These are phyloP conservation scores for Pseudomyrmex cubaensis DNA, from an alignment of 1,140 invertebrate species.

Conservation along the genomic window DNA sequence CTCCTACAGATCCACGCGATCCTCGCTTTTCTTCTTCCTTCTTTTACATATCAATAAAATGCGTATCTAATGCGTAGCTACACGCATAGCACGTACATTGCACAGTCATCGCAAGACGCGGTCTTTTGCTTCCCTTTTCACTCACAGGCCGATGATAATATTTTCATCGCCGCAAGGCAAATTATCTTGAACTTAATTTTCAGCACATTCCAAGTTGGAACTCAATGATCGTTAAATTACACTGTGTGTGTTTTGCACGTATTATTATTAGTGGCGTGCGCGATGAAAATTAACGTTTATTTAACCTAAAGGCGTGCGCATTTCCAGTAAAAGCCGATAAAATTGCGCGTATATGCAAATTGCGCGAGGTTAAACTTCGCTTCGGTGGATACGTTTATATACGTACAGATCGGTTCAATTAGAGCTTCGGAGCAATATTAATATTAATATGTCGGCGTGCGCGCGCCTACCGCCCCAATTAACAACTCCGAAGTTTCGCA, in stretches of 20 bases:
- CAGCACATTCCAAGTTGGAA: conserved; percentile 1
- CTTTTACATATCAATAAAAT: conserved; percentile 14
- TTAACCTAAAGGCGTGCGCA: background rate
- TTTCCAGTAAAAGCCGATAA: conserved; percentile 5
- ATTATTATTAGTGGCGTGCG: conserved; percentile 7
- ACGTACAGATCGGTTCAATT: conserved; percentile 49
- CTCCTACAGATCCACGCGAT: background rate
- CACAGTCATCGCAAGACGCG: background rate
- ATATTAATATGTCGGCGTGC: conserved; percentile 51
- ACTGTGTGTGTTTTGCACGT: background rate
- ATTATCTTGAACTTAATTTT: conserved; percentile 15
- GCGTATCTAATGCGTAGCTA: conserved; percentile 14
- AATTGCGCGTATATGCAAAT: conserved; percentile 12
- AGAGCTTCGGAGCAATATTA: conserved; percentile 20
- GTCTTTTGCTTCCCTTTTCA: conserved; percentile 10
- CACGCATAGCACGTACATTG: no score
- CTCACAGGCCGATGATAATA: background rate
- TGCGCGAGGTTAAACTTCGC: background rate
- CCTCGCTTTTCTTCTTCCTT: background rate
- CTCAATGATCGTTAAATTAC: conserved; percentile 31
- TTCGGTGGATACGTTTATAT: background rate
- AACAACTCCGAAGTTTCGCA: conserved; percentile 19
- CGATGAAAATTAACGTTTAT: conserved; percentile 20
- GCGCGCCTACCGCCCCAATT: conserved; percentile 44
- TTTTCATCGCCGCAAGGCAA: background rate